Evolutionary conservation across 2,888 invertebrate genomes (phyloP).

Genomic region (Drosophila diplacantha): DNA sequence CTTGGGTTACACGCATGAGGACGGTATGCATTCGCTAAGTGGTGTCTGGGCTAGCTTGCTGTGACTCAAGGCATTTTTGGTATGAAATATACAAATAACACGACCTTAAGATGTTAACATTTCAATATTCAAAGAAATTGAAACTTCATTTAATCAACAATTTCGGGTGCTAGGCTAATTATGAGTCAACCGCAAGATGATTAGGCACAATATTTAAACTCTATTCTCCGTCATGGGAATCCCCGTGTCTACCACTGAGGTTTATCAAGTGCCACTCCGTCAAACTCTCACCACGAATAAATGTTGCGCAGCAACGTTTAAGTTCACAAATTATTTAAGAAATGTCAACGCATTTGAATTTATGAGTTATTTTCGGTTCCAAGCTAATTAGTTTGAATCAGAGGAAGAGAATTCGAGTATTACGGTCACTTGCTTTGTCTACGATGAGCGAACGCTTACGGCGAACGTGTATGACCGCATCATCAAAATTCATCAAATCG

Average conservation of each 20-base stretch:
- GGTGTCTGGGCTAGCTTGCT: constrained; percentile 21
- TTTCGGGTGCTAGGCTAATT: constrained; percentile 24
- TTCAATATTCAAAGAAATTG: constrained; percentile 1
- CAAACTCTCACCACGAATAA: not conserved
- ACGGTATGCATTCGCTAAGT: not conserved
- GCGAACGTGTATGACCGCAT: not conserved
- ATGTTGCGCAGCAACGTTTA: not conserved
- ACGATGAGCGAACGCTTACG: not conserved
- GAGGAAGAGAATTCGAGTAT: not conserved
- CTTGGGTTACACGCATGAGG: constrained; percentile 1
- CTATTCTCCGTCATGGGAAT: constrained; percentile 2
- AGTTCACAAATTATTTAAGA: not conserved
- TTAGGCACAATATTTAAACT: constrained; percentile 10
- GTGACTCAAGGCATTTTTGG: constrained; percentile 61
- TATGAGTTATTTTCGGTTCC: not conserved
- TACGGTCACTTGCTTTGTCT: not conserved
- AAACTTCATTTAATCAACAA: constrained; percentile 2
- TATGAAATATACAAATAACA: constrained; percentile 32
- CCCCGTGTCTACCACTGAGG: not conserved
- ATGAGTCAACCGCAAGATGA: constrained; percentile 42
- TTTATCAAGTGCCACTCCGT: not conserved
- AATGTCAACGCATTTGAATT: not conserved
- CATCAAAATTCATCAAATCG: not conserved
- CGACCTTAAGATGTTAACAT: constrained; percentile 14
- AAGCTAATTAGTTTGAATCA: not conserved